Percentiles rank a stretch among this genome's conserved stretches.
Conservation (phyloP, 2,797 vertebrate species). For the Poecilia wingei region DNA sequence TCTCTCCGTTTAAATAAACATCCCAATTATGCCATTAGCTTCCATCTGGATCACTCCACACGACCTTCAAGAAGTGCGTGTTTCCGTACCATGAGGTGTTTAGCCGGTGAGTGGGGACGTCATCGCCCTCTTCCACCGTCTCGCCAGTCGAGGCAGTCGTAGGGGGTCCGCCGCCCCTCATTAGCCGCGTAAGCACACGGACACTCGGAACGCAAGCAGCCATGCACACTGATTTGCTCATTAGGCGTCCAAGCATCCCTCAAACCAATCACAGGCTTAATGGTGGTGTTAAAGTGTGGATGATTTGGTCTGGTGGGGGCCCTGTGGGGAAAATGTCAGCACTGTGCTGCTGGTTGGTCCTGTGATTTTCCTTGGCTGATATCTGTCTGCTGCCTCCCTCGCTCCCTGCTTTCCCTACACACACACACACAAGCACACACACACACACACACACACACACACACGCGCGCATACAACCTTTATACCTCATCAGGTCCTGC, state of each 20-base stretch:
- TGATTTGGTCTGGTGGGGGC: constrained; percentile 54
- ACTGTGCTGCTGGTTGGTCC: background rate
- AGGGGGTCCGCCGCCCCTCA: constrained; percentile 23
- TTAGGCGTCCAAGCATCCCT: constrained; percentile 39
- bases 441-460: background rate
- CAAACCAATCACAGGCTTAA: constrained; percentile 63
- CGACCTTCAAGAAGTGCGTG: background rate
- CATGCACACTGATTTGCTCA: constrained; percentile 31
- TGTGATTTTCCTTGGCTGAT: constrained; percentile 9
- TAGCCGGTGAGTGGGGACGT: constrained; percentile 27
- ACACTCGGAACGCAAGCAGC: constrained; percentile 1
- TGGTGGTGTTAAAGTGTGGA: constrained; percentile 59
- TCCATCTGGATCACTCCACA: constrained; percentile 20
- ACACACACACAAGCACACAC: background rate
- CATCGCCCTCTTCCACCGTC: constrained; percentile 31
- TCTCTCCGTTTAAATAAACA: constrained; percentile 34
- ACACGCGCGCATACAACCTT: background rate
- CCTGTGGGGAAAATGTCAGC: constrained; percentile 56
- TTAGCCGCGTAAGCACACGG: constrained; percentile 21
- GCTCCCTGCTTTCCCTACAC: background rate
- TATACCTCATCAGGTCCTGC: constrained; percentile 44
- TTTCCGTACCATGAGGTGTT: constrained; percentile 19
- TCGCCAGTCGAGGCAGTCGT: constrained; percentile 33
- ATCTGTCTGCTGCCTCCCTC: constrained; percentile 33
- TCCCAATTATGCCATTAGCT: constrained; percentile 42